Evolutionary conservation across 2,888 invertebrate genomes (phyloP), one percentile per base, ranked within the genome.

Genomic region (Chydorus sphaericus): DNA sequence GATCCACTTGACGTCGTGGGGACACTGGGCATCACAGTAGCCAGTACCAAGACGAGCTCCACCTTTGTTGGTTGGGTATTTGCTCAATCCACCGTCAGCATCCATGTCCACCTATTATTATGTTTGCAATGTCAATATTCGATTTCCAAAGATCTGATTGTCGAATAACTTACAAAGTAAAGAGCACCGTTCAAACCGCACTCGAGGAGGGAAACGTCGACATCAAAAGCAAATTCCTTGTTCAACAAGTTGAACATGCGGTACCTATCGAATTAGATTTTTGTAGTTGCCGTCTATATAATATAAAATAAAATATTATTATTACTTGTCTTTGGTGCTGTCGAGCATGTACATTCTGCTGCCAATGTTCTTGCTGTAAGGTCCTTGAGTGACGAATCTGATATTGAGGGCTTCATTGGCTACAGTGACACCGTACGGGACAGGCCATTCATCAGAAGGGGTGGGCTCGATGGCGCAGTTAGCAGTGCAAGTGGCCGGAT

Each of bases 21-120:
- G 60, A 39, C 60, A 60, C 31, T 60, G 60, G 20, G 60, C 60
- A 52, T 60, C 60, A 48, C 60, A 60, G 37, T 60, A 60, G 10
- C 60, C 60, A 18, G 59, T 60, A 50, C 60, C 60, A 37, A 57
- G 60, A 18, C 57, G 54, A 29, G 60, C 60, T 44, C 60, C 60
- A 16, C 56, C 60, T 26, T 58, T 33, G 54, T 60, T 60, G 37
- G 55, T 55, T 20, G 58, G 38, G 36, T 58, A 60, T 36, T 54
- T 57, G 36, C 54, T 31, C 20, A 44, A 20, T 14, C 60, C 60
- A 26, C 60, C 60, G 55, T 60, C 60, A 23, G 58, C 57, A n/a
- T 60, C 59, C 60, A 60, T 60, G 33, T 60, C 60, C 2, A 44
- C 44, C 44, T 44, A n/a, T 44, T 5, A n/a, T 10, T 2, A 10